A percentile compares a stretch with the other conserved stretches of the same genome.
Evolutionary conservation across 1,140 invertebrate genomes (phyloP).

Genomic region (Littorina saxatilis): DNA sequence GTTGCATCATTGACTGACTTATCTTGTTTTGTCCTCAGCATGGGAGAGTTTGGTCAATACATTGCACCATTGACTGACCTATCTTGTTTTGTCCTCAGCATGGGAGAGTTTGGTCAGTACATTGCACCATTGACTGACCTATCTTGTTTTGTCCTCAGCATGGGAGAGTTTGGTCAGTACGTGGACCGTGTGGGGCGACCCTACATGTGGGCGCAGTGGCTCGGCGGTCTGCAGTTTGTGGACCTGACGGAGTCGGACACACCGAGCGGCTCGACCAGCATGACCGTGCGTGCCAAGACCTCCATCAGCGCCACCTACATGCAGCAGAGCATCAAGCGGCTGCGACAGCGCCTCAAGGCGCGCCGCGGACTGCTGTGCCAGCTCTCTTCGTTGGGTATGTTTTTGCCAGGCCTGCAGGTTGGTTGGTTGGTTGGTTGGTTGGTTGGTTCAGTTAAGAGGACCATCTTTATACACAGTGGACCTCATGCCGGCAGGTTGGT

Average conservation of each 20-base stretch:
- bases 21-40: too few species aligned
- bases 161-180: constrained; percentile 79
- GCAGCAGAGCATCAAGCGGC: constrained; percentile 78
- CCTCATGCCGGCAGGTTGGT: too few species aligned
- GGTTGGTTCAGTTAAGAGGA: too few species aligned
- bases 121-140: too few species aligned
- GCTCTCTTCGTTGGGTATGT: constrained; percentile 83
- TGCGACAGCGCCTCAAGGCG: constrained; percentile 84
- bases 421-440: neutral
- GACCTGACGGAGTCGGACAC: constrained; percentile 56
- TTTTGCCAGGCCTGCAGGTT: constrained; percentile 47
- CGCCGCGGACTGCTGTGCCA: constrained; percentile 86
- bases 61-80: too few species aligned
- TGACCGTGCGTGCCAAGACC: constrained; percentile 47
- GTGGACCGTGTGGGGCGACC: constrained; percentile 84
- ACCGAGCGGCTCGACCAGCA: neutral
- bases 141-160: too few species aligned
- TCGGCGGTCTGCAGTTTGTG: constrained; percentile 90
- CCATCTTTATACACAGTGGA: too few species aligned
- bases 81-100: too few species aligned
- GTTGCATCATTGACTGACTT: too few species aligned
- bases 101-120: too few species aligned
- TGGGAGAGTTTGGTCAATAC: too few species aligned
- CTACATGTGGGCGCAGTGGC: constrained; percentile 92
- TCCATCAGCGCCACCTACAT: constrained; percentile 67